A percentile compares a stretch with the other conserved stretches of the same genome.
Conservation (phyloP, 2,797 vertebrate genomes). For the Sciaenops ocellatus region DNA sequence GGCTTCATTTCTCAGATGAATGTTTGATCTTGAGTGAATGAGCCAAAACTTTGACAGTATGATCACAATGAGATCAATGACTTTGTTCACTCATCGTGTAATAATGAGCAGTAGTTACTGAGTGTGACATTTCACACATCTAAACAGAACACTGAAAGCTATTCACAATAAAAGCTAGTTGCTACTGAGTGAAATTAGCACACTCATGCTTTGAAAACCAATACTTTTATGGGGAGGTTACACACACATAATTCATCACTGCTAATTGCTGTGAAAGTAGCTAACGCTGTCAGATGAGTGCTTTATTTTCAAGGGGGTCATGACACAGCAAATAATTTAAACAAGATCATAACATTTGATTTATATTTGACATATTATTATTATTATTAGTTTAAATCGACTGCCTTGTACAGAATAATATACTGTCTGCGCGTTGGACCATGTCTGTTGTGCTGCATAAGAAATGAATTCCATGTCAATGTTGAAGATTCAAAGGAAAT, state of each 20-base stretch:
- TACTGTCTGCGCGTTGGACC: slow-evolving; percentile 28
- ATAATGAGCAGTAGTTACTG: slow-evolving; percentile 48
- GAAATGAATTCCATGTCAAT: slow-evolving; percentile 47
- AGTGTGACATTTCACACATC: slow-evolving; percentile 55
- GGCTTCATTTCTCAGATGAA: slow-evolving; percentile 2
- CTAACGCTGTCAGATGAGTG: slow-evolving; percentile 67
- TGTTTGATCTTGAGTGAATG: slow-evolving; percentile 24
- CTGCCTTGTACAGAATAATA: slow-evolving; percentile 55
- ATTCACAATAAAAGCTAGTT: slow-evolving; percentile 49
- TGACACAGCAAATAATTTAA: slow-evolving; percentile 60
- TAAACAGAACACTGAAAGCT: slow-evolving; percentile 53
- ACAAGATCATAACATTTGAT: slow-evolving; percentile 64
- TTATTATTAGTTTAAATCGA: too few relatives aligned
- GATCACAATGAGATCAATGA: slow-evolving; percentile 55
- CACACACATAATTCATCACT: slow-evolving; percentile 66
- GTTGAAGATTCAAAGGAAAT: slow-evolving; percentile 31
- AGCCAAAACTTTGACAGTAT: slow-evolving; percentile 27
- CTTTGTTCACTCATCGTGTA: slow-evolving; percentile 28
- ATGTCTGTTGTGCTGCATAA: slow-evolving; percentile 16
- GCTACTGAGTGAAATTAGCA: slow-evolving; percentile 66
- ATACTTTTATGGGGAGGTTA: slow-evolving; percentile 65
- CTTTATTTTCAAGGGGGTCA: slow-evolving; percentile 62
- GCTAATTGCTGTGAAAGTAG: slow-evolving; percentile 75
- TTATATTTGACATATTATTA: slow-evolving; percentile 56
- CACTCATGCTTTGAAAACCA: slow-evolving; percentile 62